Evolutionary conservation across 2,113 vertebrate species (phyloP).

Genomic region (Podarcis raffonei): DNA sequence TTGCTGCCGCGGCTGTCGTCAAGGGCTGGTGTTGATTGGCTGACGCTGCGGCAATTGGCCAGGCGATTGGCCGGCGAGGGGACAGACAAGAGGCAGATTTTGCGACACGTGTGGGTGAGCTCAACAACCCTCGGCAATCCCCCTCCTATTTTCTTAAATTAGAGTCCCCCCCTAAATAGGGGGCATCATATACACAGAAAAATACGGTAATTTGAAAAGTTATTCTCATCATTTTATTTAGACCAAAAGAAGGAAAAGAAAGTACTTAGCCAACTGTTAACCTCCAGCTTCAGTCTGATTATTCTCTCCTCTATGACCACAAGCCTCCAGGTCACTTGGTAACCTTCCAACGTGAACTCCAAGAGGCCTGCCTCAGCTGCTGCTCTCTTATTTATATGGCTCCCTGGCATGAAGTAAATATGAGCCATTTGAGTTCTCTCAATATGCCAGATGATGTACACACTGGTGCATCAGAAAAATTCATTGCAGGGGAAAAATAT

Average conservation of each 20-base stretch:
- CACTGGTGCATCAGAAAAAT: conserved; percentile 68
- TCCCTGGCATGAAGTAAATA: conserved; percentile 57
- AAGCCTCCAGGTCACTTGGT: conserved; percentile 60
- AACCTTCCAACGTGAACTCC: conserved; percentile 67
- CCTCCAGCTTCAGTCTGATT: conserved; percentile 31
- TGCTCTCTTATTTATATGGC: conserved; percentile 53
- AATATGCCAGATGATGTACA: conserved; percentile 71
- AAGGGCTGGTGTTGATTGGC: too few relatives aligned
- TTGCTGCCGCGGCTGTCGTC: too few relatives aligned
- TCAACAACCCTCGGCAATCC: too few relatives aligned
- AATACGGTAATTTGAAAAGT: conserved; percentile 40
- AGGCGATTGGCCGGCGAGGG: too few relatives aligned
- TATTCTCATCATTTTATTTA: conserved; percentile 36
- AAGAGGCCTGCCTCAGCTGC: conserved; percentile 67
- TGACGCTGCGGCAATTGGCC: too few relatives aligned
- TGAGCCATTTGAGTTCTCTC: conserved; percentile 65
- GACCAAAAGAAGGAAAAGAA: background rate
- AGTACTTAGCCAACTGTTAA: conserved; percentile 52
- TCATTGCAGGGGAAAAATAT: conserved; percentile 56
- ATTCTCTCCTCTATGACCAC: conserved; percentile 47
- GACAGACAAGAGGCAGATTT: too few relatives aligned
- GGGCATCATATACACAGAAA: too few relatives aligned
- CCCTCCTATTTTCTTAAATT: too few relatives aligned
- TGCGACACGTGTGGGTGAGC: too few relatives aligned
- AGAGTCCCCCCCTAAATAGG: too few relatives aligned